phyloP scores from a whole-genome alignment of 1,140 invertebrate species.

The Cataglyphis hispanica region DNA sequence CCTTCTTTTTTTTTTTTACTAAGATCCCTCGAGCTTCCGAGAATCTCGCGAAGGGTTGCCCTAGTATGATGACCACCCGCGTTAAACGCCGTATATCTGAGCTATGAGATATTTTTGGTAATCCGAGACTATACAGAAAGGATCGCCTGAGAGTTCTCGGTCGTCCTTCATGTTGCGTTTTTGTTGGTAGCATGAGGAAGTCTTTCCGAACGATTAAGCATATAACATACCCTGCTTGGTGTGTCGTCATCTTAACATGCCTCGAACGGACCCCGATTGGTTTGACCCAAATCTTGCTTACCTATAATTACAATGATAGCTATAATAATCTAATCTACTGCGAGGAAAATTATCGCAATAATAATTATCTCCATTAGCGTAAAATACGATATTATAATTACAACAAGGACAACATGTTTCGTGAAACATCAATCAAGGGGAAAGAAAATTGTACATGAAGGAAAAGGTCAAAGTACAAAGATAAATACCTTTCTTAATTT shows the following conservation, averaged over 20 bases:
- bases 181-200: conserved; percentile 63
- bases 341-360: not conserved
- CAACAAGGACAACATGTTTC: not conserved
- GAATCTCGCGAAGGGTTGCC: conserved; percentile 69
- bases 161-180: conserved; percentile 14
- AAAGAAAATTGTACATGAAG: too few relatives aligned
- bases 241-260: not conserved
- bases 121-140: conserved; percentile 78
- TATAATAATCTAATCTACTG: not conserved
- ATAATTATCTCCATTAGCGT: not conserved
- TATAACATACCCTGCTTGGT: not conserved
- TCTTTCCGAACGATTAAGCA: conserved; percentile 27
- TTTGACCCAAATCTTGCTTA: not conserved
- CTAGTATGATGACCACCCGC: conserved; percentile 80
- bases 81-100: conserved; percentile 77
- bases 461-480: too few relatives aligned
- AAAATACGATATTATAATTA: not conserved
- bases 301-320: not conserved
- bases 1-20: conserved; percentile 44
- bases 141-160: conserved; percentile 43
- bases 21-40: conserved; percentile 64
- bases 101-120: conserved; percentile 81
- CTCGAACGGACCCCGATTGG: not conserved
- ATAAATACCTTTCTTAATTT: not conserved
- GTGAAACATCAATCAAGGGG: not conserved